Conservation (phyloP, 2,113 vertebrate genomes). For the Rattus rattus region DNA sequence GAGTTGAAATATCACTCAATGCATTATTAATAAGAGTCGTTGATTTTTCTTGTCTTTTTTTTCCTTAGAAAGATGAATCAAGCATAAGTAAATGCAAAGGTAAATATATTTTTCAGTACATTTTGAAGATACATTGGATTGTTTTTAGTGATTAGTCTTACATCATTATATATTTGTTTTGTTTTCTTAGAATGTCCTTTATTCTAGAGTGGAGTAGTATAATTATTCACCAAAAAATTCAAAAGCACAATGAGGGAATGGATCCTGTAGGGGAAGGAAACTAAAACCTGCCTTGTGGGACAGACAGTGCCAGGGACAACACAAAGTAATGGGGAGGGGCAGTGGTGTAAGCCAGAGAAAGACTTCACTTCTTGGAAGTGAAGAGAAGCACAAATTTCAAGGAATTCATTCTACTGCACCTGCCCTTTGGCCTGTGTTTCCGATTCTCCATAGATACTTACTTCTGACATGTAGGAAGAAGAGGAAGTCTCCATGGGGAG, state of each 20-base stretch:
- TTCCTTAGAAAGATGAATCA: background rate
- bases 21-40: background rate
- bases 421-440: conserved; percentile 34
- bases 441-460: conserved; percentile 36
- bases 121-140: background rate
- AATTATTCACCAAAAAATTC: background rate
- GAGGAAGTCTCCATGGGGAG: conserved; percentile 18
- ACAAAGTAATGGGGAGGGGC: background rate
- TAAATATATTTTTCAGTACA: background rate
- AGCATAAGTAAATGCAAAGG: background rate
- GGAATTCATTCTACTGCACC: conserved; percentile 24
- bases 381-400: conserved; percentile 22
- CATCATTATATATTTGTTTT: conserved; percentile 12
- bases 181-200: background rate
- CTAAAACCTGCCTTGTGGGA: background rate
- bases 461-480: conserved; percentile 40
- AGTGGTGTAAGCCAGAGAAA: background rate
- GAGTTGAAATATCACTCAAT: background rate
- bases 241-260: background rate
- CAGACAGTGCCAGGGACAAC: background rate
- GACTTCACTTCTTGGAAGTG: background rate
- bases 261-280: background rate
- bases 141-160: background rate
- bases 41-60: background rate
- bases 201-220: background rate